Evolutionary conservation across 2,797 vertebrate species (phyloP).

Genomic region (Sparus aurata): DNA sequence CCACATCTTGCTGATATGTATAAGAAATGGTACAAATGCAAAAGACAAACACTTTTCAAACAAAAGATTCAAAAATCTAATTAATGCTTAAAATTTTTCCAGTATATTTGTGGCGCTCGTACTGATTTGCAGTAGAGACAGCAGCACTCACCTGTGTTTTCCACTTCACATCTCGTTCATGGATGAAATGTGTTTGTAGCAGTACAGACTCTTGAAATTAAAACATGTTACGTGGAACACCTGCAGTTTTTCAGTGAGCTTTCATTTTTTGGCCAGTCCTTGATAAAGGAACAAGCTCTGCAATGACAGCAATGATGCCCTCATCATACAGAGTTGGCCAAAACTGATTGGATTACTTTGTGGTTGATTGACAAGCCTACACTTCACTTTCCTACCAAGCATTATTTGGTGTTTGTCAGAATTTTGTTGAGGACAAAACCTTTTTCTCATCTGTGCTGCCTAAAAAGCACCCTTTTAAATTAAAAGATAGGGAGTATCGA

Average conservation of each 20-base stretch:
- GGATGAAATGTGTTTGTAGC: constrained; percentile 25
- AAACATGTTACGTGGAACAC: constrained; percentile 2
- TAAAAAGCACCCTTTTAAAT: constrained; percentile 51
- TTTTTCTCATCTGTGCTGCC: constrained; percentile 31
- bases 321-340: constrained; percentile 2
- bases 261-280: constrained; percentile 1
- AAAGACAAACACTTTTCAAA: constrained; percentile 50
- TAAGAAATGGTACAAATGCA: constrained; percentile 67
- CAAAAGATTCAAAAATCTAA: constrained; percentile 30
- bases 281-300: constrained; percentile 15
- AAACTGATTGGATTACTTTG: constrained; percentile 27
- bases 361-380: constrained; percentile 1
- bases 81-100: constrained; percentile 48
- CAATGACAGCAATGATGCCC: constrained; percentile 10
- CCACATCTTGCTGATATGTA: constrained; percentile 71
- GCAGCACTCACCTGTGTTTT: constrained; percentile 21
- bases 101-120: constrained; percentile 41
- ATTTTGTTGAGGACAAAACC: constrained; percentile 39
- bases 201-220: constrained; percentile 46
- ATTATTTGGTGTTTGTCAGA: constrained; percentile 52
- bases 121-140: constrained; percentile 34
- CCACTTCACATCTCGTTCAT: constrained; percentile 48
- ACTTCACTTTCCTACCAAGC: constrained; percentile 42
- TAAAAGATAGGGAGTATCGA: constrained; percentile 44
- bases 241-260: constrained; percentile 7